phyloP scores from a whole-genome alignment of 23 tunicate species.

The Halocynthia aurantium region DNA sequence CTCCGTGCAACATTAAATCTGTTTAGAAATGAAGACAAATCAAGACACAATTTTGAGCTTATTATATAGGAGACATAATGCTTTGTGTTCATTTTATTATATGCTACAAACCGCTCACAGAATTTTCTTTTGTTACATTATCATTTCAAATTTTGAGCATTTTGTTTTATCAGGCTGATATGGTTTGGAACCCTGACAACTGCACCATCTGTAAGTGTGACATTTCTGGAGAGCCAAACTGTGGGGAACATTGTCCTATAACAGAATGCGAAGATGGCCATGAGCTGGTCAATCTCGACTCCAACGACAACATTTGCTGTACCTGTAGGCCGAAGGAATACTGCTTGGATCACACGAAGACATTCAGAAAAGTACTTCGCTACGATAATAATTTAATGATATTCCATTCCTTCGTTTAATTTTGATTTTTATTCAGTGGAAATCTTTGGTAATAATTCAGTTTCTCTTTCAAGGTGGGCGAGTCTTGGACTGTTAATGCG shows the following conservation, averaged over 20 bases:
- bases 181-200: slow-evolving; percentile 46
- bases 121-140: no score
- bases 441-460: background rate
- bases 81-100: no score
- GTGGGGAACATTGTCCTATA: slow-evolving; percentile 69
- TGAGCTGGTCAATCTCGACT: slow-evolving; percentile 71
- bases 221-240: slow-evolving; percentile 48
- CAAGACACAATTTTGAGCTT: no score
- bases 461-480: slow-evolving; percentile 44
- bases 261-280: slow-evolving; percentile 53
- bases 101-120: no score
- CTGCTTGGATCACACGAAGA: slow-evolving; percentile 4
- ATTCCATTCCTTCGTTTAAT: background rate
- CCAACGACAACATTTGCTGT: slow-evolving; percentile 79
- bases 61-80: no score
- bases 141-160: no score
- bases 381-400: background rate
- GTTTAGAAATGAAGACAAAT: no score
- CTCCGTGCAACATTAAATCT: no score
- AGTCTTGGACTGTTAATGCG: slow-evolving; percentile 46
- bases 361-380: background rate
- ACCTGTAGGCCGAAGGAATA: slow-evolving; percentile 51
- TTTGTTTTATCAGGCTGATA: background rate
- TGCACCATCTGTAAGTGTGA: slow-evolving; percentile 82
- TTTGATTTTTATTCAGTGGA: background rate